Conservation (phyloP, 1,140 invertebrate genomes). For the Drosophila eugracilis region DNA sequence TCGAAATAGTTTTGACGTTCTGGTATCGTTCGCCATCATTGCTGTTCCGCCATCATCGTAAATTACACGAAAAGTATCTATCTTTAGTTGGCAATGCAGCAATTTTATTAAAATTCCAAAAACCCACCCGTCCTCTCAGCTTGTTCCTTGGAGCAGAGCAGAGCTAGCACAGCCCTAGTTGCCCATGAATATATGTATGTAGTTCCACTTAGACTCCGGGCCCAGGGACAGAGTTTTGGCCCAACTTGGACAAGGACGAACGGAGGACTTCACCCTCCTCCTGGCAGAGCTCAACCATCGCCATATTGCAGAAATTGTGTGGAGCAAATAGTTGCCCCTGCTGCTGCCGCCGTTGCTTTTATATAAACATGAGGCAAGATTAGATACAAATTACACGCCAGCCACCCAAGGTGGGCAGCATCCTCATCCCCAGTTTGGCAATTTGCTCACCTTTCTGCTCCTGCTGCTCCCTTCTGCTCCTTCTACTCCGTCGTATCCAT, state of each 20-base stretch:
- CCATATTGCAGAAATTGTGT: slow-evolving; percentile 76
- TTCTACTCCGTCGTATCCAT: slow-evolving; percentile 60
- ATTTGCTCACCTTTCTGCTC: slow-evolving; percentile 70
- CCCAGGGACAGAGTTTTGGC: slow-evolving; percentile 4
- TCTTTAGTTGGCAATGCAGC: slow-evolving; percentile 78
- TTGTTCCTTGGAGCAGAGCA: slow-evolving; percentile 20
- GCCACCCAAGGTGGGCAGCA: slow-evolving; percentile 72
- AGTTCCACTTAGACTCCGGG: slow-evolving; percentile 37
- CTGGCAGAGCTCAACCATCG: slow-evolving; percentile 37
- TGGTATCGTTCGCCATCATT: slow-evolving; percentile 66
- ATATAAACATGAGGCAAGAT: slow-evolving; percentile 82
- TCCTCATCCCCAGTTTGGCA: slow-evolving; percentile 43
- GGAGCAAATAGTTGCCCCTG: slow-evolving; percentile 51
- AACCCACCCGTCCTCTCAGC: slow-evolving; percentile 45
- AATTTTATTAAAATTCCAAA: slow-evolving; percentile 82
- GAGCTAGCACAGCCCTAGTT: slow-evolving; percentile 17
- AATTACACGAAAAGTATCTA: slow-evolving; percentile 82
- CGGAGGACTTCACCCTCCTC: slow-evolving; percentile 46
- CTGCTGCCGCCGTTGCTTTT: slow-evolving; percentile 65
- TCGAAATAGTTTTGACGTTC: slow-evolving; percentile 31
- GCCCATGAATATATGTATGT: slow-evolving; percentile 58
- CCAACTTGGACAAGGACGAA: slow-evolving; percentile 34
- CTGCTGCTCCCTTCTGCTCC: slow-evolving; percentile 21
- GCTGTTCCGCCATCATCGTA: slow-evolving; percentile 73
- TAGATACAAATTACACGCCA: slow-evolving; percentile 82